Evolutionary conservation across 53 echinoderm and acorn worm species (phyloP).

Genomic region (Patiria pectinifera): DNA sequence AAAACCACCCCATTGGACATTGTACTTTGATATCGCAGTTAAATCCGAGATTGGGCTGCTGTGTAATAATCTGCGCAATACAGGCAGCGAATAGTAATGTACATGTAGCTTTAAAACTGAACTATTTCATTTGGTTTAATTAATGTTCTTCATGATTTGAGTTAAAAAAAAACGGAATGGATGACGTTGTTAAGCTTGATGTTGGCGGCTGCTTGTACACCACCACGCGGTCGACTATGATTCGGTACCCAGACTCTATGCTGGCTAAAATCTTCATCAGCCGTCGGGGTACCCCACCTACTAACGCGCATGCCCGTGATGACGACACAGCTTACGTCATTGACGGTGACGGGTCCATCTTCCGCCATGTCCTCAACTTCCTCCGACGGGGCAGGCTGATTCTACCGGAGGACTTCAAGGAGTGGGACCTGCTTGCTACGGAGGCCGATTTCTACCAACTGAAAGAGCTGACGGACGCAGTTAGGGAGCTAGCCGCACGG

Average conservation of each 20-base stretch:
- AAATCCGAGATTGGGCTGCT: too few relatives aligned
- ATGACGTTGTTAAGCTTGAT: too few relatives aligned
- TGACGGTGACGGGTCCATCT: slow-evolving; percentile 58
- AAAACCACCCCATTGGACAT: too few relatives aligned
- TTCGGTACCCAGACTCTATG: slow-evolving; percentile 58
- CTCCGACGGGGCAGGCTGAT: slow-evolving; percentile 30
- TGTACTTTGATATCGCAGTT: too few relatives aligned
- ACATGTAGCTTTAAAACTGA: too few relatives aligned
- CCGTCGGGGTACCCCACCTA: background rate
- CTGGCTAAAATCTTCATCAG: slow-evolving; percentile 56
- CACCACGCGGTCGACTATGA: background rate
- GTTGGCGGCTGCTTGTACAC: too few relatives aligned
- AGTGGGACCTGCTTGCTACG: slow-evolving; percentile 47
- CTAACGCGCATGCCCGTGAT: too few relatives aligned
- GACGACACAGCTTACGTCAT: slow-evolving; percentile 47
- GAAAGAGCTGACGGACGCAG: slow-evolving; percentile 23
- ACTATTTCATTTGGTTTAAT: too few relatives aligned
- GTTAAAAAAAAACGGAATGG: too few relatives aligned
- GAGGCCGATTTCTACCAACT: slow-evolving; percentile 71
- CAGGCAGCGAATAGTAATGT: too few relatives aligned
- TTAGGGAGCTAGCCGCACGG: slow-evolving; percentile 12
- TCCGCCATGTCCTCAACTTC: slow-evolving; percentile 63
- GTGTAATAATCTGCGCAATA: too few relatives aligned
- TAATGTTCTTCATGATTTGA: too few relatives aligned
- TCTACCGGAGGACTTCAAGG: slow-evolving; percentile 51